Conservation (phyloP, 2,888 invertebrate species). For the Diloba caeruleocephala region DNA sequence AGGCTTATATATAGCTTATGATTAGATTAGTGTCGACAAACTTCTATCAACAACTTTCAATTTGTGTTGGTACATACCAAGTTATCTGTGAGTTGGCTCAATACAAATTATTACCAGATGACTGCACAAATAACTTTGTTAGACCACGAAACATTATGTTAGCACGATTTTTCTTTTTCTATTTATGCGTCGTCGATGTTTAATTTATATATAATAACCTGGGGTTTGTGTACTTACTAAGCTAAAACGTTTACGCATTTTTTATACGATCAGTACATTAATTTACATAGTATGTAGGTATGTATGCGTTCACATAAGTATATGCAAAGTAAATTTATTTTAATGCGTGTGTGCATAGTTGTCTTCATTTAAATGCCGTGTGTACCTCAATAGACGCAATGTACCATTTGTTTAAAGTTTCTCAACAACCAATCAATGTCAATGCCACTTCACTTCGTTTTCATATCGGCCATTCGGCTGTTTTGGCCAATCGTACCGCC, state of each 20-base stretch:
- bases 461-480: constrained; percentile 65
- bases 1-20: no score
- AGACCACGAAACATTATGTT: no score
- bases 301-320: background rate
- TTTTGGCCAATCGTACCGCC: constrained; percentile 74
- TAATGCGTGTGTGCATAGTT: constrained; percentile 20
- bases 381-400: constrained; percentile 31
- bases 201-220: no score
- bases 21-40: no score
- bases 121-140: no score
- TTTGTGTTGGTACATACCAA: no score
- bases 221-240: no score
- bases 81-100: no score
- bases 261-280: background rate
- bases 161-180: background rate
- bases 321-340: constrained; percentile 16
- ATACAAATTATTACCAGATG: no score
- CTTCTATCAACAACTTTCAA: no score
- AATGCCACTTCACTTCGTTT: constrained; percentile 72
- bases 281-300: background rate
- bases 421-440: constrained; percentile 79
- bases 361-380: constrained; percentile 30
- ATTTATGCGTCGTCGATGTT: no score
- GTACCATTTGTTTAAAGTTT: constrained; percentile 65
- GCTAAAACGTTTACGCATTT: background rate